Evolutionary conservation across 2,797 vertebrate species (phyloP), one percentile per base, ranked within the genome.

Genomic region (Myiothlypis chrysogaster): DNA sequence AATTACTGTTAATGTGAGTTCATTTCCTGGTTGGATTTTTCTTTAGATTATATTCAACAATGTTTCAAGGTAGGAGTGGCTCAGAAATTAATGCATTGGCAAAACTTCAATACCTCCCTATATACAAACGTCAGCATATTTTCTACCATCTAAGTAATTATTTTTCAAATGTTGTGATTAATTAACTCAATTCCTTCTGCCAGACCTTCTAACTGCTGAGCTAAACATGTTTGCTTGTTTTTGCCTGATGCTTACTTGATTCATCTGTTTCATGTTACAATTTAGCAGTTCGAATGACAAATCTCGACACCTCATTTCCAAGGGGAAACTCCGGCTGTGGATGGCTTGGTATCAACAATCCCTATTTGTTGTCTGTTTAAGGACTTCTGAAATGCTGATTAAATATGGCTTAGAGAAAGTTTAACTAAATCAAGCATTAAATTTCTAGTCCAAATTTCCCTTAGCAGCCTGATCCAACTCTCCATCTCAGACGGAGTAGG

Each of bases 231-330:
- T 96, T 90, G 66, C 88, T 89, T 92, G 68, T 56, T 93, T 83
- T 93, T n/a, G 71, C 46, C 81, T 59, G 56, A 69, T 83, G 78
- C 68, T 94, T 64, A 47, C 66, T 94, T 53, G 64, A 55, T 79
- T 39, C 60, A 84, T 94, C 77, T 93, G 60, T 84, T 95, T 96
- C 91, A 61, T 4, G 10, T 75, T 91, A 83, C 85, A 90, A 91
- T 80, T 90, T 90, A 90, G 66, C 65, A 83, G 77, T 60, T 46
- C 3, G 1, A 83, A 16, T 39, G 83, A 89, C 0, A 0, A 90
- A 89, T 55, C 53, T 32, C 30, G 70, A 90, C 83, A 95, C 77
- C 56, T 89, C 5, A 1, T 56, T 91, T 87, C 63, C 91, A 91
- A 57, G 55, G 72, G 71, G 52, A 89, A 94, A 55, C 17, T 83